These are phyloP conservation scores for Gryon sp. DNA, from an alignment of 1,140 invertebrate species.

Conservation along the genomic window DNA sequence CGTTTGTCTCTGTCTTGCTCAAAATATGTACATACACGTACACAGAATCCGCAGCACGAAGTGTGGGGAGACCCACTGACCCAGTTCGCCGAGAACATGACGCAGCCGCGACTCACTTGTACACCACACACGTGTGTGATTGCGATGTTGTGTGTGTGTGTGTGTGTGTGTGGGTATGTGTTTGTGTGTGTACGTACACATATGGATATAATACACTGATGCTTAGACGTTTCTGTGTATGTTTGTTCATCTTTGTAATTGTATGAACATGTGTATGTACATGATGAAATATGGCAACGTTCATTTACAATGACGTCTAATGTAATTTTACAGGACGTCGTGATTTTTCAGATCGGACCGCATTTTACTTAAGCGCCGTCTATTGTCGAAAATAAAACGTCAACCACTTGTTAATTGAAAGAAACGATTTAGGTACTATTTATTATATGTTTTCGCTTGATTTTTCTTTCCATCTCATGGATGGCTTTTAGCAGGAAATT, in stretches of 20 bases:
- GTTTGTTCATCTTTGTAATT: neutral
- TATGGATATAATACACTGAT: too few species aligned
- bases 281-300: slow-evolving; percentile 25
- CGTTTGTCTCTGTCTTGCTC: slow-evolving; percentile 36
- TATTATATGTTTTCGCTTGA: too few species aligned
- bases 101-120: slow-evolving; percentile 75
- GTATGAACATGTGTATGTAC: neutral
- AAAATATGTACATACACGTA: slow-evolving; percentile 59
- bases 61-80: slow-evolving; percentile 79
- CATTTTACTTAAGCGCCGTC: neutral
- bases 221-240: slow-evolving; percentile 2
- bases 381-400: too few species aligned
- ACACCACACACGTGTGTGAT: slow-evolving; percentile 50
- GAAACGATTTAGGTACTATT: too few species aligned
- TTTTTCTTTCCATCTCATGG: too few species aligned
- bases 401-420: too few species aligned
- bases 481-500: too few species aligned
- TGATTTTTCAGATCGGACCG: neutral
- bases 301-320: slow-evolving; percentile 16
- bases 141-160: neutral
- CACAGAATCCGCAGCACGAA: slow-evolving; percentile 48
- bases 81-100: slow-evolving; percentile 78
- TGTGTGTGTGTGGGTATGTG: neutral
- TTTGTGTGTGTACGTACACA: neutral
- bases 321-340: slow-evolving; percentile 12